Evolutionary conservation across 2,888 invertebrate genomes (phyloP), one percentile per base, ranked within the genome.

Genomic region (Prenolepis imparis): DNA sequence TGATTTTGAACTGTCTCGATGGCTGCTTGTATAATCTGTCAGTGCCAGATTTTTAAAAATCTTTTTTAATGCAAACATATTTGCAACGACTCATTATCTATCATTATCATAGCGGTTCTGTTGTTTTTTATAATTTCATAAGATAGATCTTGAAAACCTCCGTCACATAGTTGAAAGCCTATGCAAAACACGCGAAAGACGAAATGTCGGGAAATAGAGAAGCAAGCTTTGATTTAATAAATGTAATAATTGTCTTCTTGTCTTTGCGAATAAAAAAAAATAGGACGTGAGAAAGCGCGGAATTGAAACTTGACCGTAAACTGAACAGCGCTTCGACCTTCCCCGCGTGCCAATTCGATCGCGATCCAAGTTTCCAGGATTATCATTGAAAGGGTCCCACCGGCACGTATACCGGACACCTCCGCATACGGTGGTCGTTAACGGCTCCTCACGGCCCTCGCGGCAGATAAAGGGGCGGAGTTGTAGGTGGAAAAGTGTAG

Each of bases 401-500:
- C 72, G 52, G 75, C 77, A 66, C 83, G 68, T 41, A 72, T 48
- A 24, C 0, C 63, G 28, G 68, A 63, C 28, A 61, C 82, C 84
- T 86, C 75, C 82, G 78, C 83, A 48, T 11, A 61, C 52, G 24
- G 63, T 28, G 82, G 55, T 84, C 80, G 84, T 86, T 88, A 88
- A 88, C 86, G 84, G 85, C 67, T 83, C 72, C 82, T 64, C 66
- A 59, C 63, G 36, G 36, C 39, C 55, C 24, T 63, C 48, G 63
- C 15, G 70, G 39, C 64, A 61, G 88, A 87, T 86, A 89, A 85
- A 72, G 85, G 80, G 82, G 32, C 86, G 84, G 82, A 66, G 70
- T 83, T 77, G 84, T 84, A 85, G 87, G 86, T 88, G 86, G 89
- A 59, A 77, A 84, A 73, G 83, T 87, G 88, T 89, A 83, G 89